Base-by-base conservation (phyloP, 1,140 invertebrate species). In the Bombus soroeensis region DNA sequence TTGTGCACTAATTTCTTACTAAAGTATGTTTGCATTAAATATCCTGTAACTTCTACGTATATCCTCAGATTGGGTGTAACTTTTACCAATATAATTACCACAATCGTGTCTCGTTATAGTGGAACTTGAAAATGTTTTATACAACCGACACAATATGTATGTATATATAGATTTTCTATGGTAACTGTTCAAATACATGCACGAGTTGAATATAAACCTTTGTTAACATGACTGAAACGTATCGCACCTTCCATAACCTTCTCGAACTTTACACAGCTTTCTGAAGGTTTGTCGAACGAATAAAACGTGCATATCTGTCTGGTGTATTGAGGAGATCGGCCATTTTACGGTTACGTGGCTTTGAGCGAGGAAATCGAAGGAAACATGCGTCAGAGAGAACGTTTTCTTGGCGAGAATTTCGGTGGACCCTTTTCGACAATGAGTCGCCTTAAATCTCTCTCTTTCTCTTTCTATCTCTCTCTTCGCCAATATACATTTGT, bases 401-500 rank as follows among this genome's bases (percentile, higher is more conserved):
- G 78, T 88, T 86, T 88, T 88, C 88, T 86, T 37, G 77, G 18
- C 47, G 37, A 71, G 64, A 66, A 83, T 76, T 76, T n/a, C n/a
- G 43, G 37, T 41, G 8, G 32, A 64, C 32, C 41, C 41, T 41
- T 37, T n/a, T 28, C 37, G 12, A 57, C 85, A 85, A 90, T 81
- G 80, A 74, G 62, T 9, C n/a, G 84, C 59, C 77, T 88, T 84
- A 81, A 90, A 90, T 90, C 86, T 79, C 64, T n/a, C 57, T 59
- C 57, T 28, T 0, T 59, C 25, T 59, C 10, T 28, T 0, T 59
- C 57, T 59, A 2, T 59, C 10, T 28, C 57, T 62, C 59, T n/a
- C 13, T 66, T 18, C 80, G 47, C 77, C 89, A 53, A 80, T 68
- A 76, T 76, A 81, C 72, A 91, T 91, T 88, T 90, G 89, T 91